These are phyloP conservation scores for Psittacula derbiana DNA, from an alignment of 2,797 vertebrate genomes.

Conservation along the genomic window DNA sequence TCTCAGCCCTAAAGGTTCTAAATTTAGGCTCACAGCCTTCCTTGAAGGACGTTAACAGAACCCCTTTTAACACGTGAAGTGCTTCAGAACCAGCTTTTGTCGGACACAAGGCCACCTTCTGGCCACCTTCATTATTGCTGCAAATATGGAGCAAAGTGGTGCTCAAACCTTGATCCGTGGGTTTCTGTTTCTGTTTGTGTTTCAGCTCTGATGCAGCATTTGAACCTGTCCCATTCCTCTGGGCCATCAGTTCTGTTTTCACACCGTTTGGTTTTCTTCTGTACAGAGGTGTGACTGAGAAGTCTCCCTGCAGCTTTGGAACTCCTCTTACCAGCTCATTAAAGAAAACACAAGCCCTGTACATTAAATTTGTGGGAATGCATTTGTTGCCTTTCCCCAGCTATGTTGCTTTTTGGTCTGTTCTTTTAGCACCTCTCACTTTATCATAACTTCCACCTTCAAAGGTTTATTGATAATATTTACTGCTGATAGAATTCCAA, in stretches of 20 bases:
- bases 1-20: not conserved
- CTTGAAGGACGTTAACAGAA: not conserved
- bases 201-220: not conserved
- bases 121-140: not conserved
- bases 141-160: not conserved
- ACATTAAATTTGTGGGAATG: not conserved
- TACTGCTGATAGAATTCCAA: not conserved
- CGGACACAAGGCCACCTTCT: not conserved
- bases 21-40: not conserved
- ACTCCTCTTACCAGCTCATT: not conserved
- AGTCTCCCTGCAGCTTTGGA: not conserved
- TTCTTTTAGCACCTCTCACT: not conserved
- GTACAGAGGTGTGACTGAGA: not conserved
- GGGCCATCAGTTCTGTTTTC: not conserved
- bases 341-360: not conserved
- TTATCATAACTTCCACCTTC: not conserved
- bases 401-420: not conserved
- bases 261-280: rapidly evolving
- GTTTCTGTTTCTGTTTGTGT: not conserved
- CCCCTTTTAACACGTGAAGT: not conserved
- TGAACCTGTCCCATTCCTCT: not conserved
- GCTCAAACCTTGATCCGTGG: not conserved
- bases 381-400: not conserved
- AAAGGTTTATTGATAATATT: not conserved
- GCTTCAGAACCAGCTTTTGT: not conserved